Evolutionary conservation across 2,113 vertebrate species (phyloP).

Genomic region (Onychostoma macrolepis): DNA sequence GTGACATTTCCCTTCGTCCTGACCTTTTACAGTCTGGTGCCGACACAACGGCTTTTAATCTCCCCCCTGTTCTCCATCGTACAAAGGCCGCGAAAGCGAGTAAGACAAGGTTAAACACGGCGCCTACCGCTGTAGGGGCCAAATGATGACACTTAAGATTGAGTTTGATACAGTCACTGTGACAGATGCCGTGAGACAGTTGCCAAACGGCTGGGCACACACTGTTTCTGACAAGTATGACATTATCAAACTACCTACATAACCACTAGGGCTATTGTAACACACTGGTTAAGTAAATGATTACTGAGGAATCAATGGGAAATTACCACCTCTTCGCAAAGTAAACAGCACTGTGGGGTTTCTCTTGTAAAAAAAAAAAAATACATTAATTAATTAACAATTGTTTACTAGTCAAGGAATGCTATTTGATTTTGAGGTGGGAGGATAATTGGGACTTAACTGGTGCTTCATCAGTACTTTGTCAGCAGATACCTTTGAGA

Average conservation of each 20-base stretch:
- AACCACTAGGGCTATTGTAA: neutral
- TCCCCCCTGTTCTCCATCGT: conserved; percentile 3
- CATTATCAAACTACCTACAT: conserved; percentile 5
- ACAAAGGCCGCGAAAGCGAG: neutral
- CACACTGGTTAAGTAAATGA: neutral
- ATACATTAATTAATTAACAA: neutral
- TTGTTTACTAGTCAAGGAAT: neutral
- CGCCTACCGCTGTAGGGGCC: neutral
- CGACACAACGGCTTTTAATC: conserved; percentile 7
- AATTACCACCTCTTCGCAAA: neutral
- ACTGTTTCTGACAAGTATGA: neutral
- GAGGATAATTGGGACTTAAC: neutral
- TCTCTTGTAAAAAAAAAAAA: neutral
- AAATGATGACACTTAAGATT: conserved; percentile 8
- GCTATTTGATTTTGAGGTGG: neutral
- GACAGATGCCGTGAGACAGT: conserved; percentile 10
- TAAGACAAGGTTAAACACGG: conserved; percentile 31
- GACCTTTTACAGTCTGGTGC: conserved; percentile 43
- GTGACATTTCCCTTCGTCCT: conserved; percentile 46
- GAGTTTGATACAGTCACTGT: conserved; percentile 33
- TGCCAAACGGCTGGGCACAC: neutral
- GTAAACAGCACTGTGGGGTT: neutral
- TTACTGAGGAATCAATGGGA: neutral
- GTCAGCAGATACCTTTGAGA: neutral
- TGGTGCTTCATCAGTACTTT: neutral